phyloP scores from a whole-genome alignment of 2,888 invertebrate genomes.

The Ornithoptera alexandrae region DNA sequence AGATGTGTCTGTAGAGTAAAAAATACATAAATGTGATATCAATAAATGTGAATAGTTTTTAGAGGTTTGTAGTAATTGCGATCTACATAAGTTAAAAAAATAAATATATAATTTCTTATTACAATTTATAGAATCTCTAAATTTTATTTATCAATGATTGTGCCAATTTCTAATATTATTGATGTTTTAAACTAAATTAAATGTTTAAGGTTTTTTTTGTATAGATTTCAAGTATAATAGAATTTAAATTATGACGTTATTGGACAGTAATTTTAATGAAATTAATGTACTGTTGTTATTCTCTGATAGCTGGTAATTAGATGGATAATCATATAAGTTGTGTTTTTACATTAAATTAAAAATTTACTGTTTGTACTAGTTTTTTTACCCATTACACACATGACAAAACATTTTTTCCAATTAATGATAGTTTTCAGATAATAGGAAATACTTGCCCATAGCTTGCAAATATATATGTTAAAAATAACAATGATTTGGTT shows the following conservation, averaged over 20 bases:
- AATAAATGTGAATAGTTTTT: conserved; percentile 41
- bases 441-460: no score
- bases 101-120: conserved; percentile 38
- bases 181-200: conserved; percentile 40
- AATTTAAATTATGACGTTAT: conserved; percentile 41
- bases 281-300: conserved; percentile 68
- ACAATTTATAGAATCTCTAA: conserved; percentile 36
- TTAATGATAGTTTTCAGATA: no score
- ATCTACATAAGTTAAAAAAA: conserved; percentile 32
- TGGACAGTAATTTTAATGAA: conserved; percentile 46
- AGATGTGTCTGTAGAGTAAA: conserved; percentile 45
- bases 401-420: no score
- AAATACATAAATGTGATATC: conserved; percentile 62
- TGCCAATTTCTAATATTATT: conserved; percentile 55
- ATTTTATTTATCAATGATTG: conserved; percentile 39
- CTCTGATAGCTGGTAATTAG: conserved; percentile 55
- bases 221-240: conserved; percentile 19
- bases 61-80: conserved; percentile 11
- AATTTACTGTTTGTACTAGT: conserved; percentile 59
- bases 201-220: conserved; percentile 33
- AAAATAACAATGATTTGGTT: no score
- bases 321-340: conserved; percentile 59
- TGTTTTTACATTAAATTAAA: conserved; percentile 74
- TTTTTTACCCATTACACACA: conserved; percentile 38
- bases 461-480: no score